These are phyloP conservation scores for Neodiprion fabricii DNA, from an alignment of 1,140 invertebrate species.

Conservation along the genomic window DNA sequence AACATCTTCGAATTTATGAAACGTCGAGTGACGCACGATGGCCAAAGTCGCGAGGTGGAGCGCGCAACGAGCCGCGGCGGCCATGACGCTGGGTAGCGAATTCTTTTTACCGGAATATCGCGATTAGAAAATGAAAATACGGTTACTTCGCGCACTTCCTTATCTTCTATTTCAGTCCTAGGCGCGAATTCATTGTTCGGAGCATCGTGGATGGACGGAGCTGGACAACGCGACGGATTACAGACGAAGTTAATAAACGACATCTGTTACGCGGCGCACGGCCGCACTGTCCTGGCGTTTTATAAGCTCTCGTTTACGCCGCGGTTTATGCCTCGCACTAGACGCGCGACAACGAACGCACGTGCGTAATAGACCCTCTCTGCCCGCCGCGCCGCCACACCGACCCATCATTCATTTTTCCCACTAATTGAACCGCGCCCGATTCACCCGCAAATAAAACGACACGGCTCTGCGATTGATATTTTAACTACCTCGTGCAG, in stretches of 20 bases:
- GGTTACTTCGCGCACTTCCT: neutral
- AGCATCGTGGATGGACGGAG: too few species aligned
- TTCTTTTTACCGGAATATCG: neutral
- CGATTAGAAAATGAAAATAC: neutral
- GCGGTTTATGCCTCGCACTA: constrained; percentile 1
- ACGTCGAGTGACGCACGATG: neutral
- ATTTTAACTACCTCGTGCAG: too few species aligned
- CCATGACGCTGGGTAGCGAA: neutral
- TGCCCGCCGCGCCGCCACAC: too few species aligned
- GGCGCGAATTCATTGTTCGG: neutral
- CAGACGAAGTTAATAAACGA: neutral
- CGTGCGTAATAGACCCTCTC: too few species aligned
- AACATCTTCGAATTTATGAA: neutral
- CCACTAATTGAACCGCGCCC: too few species aligned
- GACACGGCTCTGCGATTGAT: too few species aligned
- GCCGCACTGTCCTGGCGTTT: neutral
- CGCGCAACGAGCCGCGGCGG: neutral
- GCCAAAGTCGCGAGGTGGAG: neutral
- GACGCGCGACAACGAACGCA: neutral
- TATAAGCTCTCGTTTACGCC: neutral
- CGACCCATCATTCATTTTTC: too few species aligned
- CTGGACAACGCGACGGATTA: neutral
- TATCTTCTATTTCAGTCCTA: neutral
- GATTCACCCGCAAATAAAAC: too few species aligned
- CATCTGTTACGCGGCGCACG: neutral